These are phyloP conservation scores for Cheilosia soror DNA, from an alignment of 2,888 invertebrate genomes.

Conservation along the genomic window DNA sequence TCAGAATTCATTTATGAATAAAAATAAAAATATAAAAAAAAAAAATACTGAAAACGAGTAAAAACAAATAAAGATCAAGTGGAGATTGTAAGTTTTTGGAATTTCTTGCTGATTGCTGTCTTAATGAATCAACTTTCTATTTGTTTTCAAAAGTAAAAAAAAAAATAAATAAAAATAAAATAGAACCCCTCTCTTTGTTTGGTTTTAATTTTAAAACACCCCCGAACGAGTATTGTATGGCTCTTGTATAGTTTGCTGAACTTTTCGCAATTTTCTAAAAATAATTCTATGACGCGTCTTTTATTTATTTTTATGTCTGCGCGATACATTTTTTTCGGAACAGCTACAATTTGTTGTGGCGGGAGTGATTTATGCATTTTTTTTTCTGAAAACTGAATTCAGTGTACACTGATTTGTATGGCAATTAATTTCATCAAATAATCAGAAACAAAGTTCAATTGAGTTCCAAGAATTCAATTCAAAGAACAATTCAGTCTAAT, in stretches of 20 bases:
- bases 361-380: too few relatives aligned
- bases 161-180: not conserved
- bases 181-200: not conserved
- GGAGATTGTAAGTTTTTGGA: constrained; percentile 2
- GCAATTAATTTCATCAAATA: too few relatives aligned
- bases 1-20: not conserved
- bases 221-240: not conserved
- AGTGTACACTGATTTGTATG: too few relatives aligned
- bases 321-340: too few relatives aligned
- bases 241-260: not conserved
- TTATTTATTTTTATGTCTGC: too few relatives aligned
- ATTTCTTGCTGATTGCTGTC: not conserved
- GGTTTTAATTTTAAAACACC: not conserved
- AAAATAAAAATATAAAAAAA: not conserved
- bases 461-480: too few relatives aligned
- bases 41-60: not conserved
- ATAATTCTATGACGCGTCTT: not conserved
- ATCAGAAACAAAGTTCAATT: too few relatives aligned
- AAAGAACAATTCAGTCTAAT: too few relatives aligned
- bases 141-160: not conserved
- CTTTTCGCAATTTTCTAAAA: not conserved
- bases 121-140: not conserved
- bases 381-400: too few relatives aligned
- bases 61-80: constrained; percentile 6
- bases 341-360: too few relatives aligned